Evolutionary conservation across 2,797 vertebrate species (phyloP).

Genomic region (Cyclura pinguis): DNA sequence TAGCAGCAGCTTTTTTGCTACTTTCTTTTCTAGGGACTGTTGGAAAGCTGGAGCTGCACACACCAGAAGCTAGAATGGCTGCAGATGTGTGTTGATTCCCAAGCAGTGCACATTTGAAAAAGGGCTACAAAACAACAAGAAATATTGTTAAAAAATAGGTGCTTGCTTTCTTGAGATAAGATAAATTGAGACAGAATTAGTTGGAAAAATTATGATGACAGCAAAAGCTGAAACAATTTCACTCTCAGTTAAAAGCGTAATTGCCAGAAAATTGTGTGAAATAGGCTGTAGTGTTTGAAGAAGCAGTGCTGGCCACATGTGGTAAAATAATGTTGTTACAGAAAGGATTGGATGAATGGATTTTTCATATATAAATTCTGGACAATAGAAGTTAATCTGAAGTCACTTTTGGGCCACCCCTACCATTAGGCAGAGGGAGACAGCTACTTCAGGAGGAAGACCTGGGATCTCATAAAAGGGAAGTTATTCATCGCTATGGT

Average conservation of each 20-base stretch:
- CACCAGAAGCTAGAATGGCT: background rate
- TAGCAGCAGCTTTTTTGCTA: no score
- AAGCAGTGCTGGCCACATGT: constrained; percentile 34
- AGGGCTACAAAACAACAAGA: background rate
- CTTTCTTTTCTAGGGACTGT: background rate
- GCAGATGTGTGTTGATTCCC: background rate
- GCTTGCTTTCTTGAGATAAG: constrained; percentile 32
- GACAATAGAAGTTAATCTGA: constrained; percentile 62
- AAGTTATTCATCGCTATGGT: background rate
- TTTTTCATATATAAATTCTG: constrained; percentile 49
- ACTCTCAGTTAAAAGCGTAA: constrained; percentile 67
- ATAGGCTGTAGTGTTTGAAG: constrained; percentile 55
- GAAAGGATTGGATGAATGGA: constrained; percentile 49
- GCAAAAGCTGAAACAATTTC: constrained; percentile 66
- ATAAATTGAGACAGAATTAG: constrained; percentile 50
- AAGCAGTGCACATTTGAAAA: background rate
- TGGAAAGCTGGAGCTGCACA: background rate
- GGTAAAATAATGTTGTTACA: constrained; percentile 49
- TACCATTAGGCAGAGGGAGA: background rate
- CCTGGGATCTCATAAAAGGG: background rate
- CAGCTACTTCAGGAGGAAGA: background rate
- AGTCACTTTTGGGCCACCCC: constrained; percentile 15
- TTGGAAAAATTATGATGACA: constrained; percentile 57
- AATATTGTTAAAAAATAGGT: constrained; percentile 18
- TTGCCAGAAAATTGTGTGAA: constrained; percentile 65